phyloP scores from a whole-genome alignment of 2,113 vertebrate species.

The Rhodinocichla rosea region DNA sequence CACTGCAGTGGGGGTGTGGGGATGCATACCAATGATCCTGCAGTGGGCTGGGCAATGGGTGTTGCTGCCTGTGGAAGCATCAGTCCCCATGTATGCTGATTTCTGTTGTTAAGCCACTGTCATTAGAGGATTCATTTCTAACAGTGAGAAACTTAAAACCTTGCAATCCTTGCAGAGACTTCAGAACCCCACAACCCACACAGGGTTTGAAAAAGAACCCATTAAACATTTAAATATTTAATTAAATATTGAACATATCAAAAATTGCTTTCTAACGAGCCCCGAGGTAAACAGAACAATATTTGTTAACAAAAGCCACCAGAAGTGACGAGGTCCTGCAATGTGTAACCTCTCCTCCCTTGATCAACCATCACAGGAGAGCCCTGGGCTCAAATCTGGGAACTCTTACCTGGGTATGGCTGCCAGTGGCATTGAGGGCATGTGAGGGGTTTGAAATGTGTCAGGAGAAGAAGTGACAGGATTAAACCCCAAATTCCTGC shows the following conservation, averaged over 20 bases:
- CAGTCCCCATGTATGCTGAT: rapidly evolving
- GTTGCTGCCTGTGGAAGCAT: background rate
- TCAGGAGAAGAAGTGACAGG: background rate
- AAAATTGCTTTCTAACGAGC: slow-evolving; percentile 70
- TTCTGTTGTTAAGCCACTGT: background rate
- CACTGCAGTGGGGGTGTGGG: background rate
- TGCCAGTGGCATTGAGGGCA: background rate
- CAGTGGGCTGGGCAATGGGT: background rate
- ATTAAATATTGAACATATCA: slow-evolving; percentile 72
- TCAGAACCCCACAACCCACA: background rate
- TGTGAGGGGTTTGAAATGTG: background rate
- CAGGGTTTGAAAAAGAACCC: slow-evolving; percentile 37
- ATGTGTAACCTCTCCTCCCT: background rate
- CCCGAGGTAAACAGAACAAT: slow-evolving; percentile 59
- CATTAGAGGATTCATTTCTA: background rate
- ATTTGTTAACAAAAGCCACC: slow-evolving; percentile 59
- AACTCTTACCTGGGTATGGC: background rate
- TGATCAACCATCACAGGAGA: background rate
- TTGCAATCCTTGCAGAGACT: background rate
- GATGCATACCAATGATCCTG: slow-evolving; percentile 19
- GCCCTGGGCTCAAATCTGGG: background rate
- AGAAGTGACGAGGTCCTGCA: background rate
- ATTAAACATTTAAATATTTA: slow-evolving; percentile 71
- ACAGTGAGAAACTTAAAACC: background rate
- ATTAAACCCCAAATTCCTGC: background rate